Conservation (phyloP, 2,797 vertebrate species). For the Sebastes glaucus region DNA sequence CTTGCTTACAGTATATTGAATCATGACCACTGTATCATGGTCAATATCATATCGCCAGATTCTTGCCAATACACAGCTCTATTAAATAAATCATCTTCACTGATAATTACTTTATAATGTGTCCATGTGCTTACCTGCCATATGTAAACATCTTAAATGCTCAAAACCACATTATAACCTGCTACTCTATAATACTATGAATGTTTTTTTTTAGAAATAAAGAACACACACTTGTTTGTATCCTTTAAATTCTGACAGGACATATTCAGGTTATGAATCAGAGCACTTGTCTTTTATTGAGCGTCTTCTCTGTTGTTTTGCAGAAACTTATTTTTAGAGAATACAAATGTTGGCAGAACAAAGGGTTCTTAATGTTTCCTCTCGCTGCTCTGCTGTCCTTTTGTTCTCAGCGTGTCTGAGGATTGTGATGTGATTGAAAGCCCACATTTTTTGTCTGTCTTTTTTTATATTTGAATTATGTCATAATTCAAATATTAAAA, state of each 20-base stretch:
- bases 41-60: accelerated
- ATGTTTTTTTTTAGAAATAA: neutral
- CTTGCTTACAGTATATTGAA: no score
- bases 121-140: neutral
- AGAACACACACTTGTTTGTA: neutral
- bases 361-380: neutral
- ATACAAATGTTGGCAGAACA: neutral
- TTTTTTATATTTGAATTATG: neutral
- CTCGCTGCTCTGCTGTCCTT: neutral
- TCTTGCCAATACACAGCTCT: no score
- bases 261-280: neutral
- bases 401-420: neutral
- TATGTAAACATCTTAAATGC: no score
- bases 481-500: neutral
- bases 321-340: neutral
- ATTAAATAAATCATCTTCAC: neutral
- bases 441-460: no score
- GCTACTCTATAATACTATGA: neutral
- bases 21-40: no score
- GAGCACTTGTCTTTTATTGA: neutral
- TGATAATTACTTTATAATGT: neutral
- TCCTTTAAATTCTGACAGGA: neutral
- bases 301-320: neutral
- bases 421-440: neutral
- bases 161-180: neutral